phyloP scores from a whole-genome alignment of 2,888 invertebrate genomes.

The Clanis bilineata region DNA sequence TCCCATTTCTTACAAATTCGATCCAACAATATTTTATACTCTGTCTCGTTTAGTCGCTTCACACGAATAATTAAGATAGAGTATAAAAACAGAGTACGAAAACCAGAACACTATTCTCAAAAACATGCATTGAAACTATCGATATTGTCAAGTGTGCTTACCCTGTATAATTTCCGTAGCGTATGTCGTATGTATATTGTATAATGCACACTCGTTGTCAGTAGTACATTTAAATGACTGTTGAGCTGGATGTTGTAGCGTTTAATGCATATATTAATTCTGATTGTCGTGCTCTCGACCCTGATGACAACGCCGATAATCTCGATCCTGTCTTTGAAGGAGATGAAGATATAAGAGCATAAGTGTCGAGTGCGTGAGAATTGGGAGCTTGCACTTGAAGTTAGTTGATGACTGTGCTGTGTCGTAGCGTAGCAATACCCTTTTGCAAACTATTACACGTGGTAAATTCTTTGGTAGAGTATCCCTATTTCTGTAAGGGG shows the following conservation, averaged over 20 bases:
- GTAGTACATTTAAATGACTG: slow-evolving; percentile 3
- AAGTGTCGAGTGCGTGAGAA: slow-evolving; percentile 14
- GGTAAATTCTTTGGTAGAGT: no score
- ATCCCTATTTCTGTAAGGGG: no score
- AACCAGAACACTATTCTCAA: not conserved
- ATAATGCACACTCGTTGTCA: not conserved
- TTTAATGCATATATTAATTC: slow-evolving; percentile 14
- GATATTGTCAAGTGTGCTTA: not conserved
- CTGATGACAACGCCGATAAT: not conserved
- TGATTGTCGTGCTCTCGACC: slow-evolving; percentile 13
- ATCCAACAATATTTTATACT: not conserved
- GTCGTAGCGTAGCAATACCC: not conserved
- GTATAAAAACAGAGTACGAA: not conserved
- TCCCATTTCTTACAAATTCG: not conserved
- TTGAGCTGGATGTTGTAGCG: slow-evolving; percentile 11
- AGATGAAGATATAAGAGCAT: not conserved
- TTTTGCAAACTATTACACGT: not conserved
- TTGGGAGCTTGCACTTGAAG: slow-evolving; percentile 22
- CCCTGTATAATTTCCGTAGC: not conserved
- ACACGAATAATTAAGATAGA: not conserved
- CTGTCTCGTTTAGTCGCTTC: not conserved
- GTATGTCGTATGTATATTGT: not conserved
- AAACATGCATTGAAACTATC: not conserved
- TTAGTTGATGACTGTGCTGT: slow-evolving; percentile 16
- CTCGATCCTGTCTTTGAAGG: not conserved